Percentiles rank a stretch among this genome's conserved stretches.
phyloP scores from a whole-genome alignment of 2,888 invertebrate genomes.

The Cantharis nigra region DNA sequence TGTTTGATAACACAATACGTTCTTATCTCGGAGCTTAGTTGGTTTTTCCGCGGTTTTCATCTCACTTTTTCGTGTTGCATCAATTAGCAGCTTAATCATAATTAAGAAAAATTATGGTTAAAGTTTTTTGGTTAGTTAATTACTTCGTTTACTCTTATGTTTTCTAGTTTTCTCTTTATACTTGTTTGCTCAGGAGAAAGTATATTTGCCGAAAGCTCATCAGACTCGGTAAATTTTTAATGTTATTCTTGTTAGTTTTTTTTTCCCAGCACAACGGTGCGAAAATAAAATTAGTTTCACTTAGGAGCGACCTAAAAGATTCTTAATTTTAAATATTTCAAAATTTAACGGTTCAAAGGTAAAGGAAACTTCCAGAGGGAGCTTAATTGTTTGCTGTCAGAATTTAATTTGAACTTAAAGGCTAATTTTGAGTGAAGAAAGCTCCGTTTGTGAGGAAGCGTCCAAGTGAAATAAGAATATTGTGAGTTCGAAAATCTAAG shows the following conservation, averaged over 20 bases:
- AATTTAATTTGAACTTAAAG: constrained; percentile 5
- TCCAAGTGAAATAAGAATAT: constrained; percentile 1
- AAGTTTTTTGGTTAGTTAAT: not conserved
- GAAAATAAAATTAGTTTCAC: not conserved
- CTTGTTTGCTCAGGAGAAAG: not conserved
- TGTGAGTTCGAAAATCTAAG: not conserved
- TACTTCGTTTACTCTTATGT: not conserved
- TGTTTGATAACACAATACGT: not conserved
- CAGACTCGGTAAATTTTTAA: not conserved
- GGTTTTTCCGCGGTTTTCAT: not conserved
- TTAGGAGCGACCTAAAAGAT: not conserved
- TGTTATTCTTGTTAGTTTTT: not conserved
- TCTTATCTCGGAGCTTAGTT: not conserved
- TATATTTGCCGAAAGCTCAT: not conserved
- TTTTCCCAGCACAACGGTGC: not conserved
- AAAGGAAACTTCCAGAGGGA: not conserved
- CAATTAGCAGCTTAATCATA: not conserved
- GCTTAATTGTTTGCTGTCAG: constrained; percentile 4
- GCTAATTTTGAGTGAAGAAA: not conserved
- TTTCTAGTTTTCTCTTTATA: not conserved
- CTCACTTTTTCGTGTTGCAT: not conserved
- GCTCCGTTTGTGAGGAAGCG: not conserved
- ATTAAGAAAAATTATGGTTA: constrained; percentile 1
- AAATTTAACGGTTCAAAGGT: constrained; percentile 1
- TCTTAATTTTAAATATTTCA: not conserved